Evolutionary conservation across 1,140 invertebrate species (phyloP).

Genomic region (Drosophila bocqueti): DNA sequence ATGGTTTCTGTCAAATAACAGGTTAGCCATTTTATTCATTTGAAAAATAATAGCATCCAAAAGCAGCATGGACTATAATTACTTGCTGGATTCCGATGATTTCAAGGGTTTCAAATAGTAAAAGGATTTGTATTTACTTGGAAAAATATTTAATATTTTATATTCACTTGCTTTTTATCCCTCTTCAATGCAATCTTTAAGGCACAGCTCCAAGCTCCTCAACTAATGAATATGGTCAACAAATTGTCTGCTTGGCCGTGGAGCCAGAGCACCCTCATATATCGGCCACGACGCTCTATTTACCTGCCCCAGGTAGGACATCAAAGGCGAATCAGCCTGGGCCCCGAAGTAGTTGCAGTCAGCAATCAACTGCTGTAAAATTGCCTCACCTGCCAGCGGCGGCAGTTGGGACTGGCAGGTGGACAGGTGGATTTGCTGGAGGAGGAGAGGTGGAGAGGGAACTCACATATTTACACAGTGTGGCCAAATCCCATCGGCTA

Average conservation of each 20-base stretch:
- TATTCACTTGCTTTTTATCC: not conserved
- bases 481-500: slow-evolving; percentile 55
- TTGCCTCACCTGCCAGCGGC: slow-evolving; percentile 25
- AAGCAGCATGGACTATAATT: not conserved
- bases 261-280: slow-evolving; percentile 20
- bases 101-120: too few species aligned
- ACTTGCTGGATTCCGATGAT: too few species aligned
- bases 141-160: too few species aligned
- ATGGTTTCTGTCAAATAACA: not conserved
- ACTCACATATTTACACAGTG: slow-evolving; percentile 62
- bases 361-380: slow-evolving; percentile 52
- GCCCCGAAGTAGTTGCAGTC: slow-evolving; percentile 28
- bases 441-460: not conserved
- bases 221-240: slow-evolving; percentile 10
- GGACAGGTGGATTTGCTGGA: slow-evolving; percentile 1
- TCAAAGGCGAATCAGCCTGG: slow-evolving; percentile 36
- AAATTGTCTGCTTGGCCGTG: slow-evolving; percentile 11
- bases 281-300: slow-evolving; percentile 33
- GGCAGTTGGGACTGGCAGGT: slow-evolving; percentile 5
- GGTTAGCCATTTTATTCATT: not conserved
- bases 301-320: slow-evolving; percentile 36
- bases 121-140: too few species aligned
- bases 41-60: not conserved
- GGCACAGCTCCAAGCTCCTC: not conserved
- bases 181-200: not conserved